Conservation (phyloP, 2,113 vertebrate genomes). For the Bathybates hornii region DNA sequence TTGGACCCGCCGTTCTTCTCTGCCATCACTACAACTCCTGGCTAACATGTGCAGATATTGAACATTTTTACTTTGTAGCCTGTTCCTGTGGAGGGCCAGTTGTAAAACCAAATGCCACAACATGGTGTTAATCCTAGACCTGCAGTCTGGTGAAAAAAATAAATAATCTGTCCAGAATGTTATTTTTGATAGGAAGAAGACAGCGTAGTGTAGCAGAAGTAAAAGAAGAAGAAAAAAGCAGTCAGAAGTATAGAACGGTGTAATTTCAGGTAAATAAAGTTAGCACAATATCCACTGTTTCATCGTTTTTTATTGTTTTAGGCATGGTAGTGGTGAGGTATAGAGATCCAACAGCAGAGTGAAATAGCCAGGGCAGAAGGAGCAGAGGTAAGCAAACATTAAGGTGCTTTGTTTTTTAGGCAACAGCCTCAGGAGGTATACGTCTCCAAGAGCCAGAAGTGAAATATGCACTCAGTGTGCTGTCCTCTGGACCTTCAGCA, state of each 20-base stretch:
- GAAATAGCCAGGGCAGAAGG: background rate
- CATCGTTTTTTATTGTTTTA: background rate
- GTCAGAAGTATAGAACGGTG: background rate
- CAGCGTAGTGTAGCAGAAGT: background rate
- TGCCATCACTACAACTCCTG: background rate
- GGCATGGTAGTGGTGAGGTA: background rate
- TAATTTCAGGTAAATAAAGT: conserved; percentile 25
- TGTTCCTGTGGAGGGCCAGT: background rate
- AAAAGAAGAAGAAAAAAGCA: background rate
- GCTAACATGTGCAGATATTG: background rate
- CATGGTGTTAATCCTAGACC: background rate
- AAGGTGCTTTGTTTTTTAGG: background rate
- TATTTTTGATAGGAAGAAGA: background rate
- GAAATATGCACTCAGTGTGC: conserved; percentile 27
- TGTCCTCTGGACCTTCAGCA: background rate
- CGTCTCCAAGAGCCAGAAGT: background rate
- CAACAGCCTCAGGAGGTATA: background rate
- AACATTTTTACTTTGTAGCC: background rate
- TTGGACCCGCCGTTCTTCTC: background rate
- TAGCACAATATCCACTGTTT: background rate
- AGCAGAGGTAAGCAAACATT: background rate
- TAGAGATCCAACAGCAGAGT: background rate
- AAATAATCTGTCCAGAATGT: background rate
- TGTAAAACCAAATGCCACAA: background rate
- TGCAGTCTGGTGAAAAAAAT: background rate